phyloP scores from a whole-genome alignment of 2,113 vertebrate genomes.

The Salvelinus alpinus region DNA sequence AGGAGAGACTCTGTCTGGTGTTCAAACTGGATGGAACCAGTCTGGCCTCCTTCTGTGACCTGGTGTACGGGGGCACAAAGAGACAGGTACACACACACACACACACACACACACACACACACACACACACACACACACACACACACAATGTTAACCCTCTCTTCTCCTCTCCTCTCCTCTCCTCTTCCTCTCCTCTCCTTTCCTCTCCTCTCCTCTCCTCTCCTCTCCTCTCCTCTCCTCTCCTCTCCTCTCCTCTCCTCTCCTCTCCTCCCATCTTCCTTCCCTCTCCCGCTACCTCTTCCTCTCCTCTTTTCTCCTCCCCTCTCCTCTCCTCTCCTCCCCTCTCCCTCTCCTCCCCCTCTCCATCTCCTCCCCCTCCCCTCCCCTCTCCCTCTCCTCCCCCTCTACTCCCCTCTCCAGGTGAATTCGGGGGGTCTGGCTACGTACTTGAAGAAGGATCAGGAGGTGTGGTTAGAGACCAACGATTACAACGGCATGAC shows the following conservation, averaged over 20 bases:
- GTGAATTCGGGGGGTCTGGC: constrained; percentile 76
- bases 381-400: background rate
- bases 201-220: constrained; percentile 17
- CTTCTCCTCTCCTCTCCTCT: too few relatives aligned
- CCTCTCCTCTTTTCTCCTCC: too few relatives aligned
- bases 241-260: too few relatives aligned
- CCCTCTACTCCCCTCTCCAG: constrained; percentile 48
- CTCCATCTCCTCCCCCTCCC: too few relatives aligned
- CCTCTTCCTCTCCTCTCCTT: background rate
- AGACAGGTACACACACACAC: background rate
- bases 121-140: background rate
- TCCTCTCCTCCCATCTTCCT: too few relatives aligned
- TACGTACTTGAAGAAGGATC: constrained; percentile 45
- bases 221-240: too few relatives aligned
- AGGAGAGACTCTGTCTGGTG: constrained; percentile 69
- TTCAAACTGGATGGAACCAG: constrained; percentile 30
- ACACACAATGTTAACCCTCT: background rate
- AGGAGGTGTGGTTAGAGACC: constrained; percentile 76
- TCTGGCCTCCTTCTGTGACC: constrained; percentile 79
- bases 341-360: too few relatives aligned
- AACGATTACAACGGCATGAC: constrained; percentile 79
- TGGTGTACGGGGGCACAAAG: constrained; percentile 33
- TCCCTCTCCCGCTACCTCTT: too few relatives aligned
- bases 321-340: too few relatives aligned
- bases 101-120: too few relatives aligned